A percentile compares a stretch with the other conserved stretches of the same genome.
phyloP scores from a whole-genome alignment of 2,113 vertebrate genomes.

The Phainopepla nitens region DNA sequence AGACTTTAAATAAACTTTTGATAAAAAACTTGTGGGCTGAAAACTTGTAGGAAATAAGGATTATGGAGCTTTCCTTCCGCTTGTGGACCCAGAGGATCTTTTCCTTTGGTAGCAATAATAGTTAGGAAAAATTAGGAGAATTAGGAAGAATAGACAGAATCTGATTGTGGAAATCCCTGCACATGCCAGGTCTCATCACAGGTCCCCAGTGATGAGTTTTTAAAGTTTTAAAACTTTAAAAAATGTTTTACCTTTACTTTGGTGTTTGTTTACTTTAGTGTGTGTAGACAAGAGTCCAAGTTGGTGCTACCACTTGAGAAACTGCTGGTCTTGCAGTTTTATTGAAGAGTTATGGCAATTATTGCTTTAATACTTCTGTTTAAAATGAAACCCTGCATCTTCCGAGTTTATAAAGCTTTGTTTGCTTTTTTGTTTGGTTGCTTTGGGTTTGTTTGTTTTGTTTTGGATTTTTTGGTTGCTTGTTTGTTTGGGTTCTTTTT shows the following conservation, averaged over 20 bases:
- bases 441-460: neutral
- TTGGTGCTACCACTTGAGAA: neutral
- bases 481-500: neutral
- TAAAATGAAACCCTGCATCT: no score
- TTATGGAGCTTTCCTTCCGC: neutral
- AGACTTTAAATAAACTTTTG: neutral
- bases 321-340: rapidly evolving
- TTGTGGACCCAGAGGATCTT: rapidly evolving
- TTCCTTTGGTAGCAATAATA: neutral
- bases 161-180: neutral
- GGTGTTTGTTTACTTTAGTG: rapidly evolving
- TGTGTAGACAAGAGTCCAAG: neutral
- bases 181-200: rapidly evolving
- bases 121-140: neutral
- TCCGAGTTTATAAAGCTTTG: neutral
- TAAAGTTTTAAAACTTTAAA: neutral
- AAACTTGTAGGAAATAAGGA: neutral
- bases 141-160: neutral
- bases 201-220: neutral
- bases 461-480: neutral
- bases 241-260: neutral
- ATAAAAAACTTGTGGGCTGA: neutral
- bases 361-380: neutral
- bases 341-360: neutral
- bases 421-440: neutral